Evolutionary conservation across 92 coral and sea anemone genomes (phyloP).

Genomic region (Anthopleura xanthogrammica): DNA sequence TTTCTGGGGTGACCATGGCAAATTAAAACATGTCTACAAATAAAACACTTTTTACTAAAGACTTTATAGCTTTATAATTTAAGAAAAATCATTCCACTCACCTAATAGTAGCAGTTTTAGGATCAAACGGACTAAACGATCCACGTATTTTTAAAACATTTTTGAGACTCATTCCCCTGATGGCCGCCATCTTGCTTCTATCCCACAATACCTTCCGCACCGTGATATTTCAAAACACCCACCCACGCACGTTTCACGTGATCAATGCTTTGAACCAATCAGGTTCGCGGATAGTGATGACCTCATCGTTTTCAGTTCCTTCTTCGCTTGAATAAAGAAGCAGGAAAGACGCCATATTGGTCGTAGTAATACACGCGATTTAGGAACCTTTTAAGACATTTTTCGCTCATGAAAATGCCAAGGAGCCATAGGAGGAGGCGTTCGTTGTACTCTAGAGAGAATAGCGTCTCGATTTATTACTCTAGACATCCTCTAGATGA

Average conservation of each 20-base stretch:
- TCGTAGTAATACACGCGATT: neutral
- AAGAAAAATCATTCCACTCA: conserved; percentile 7
- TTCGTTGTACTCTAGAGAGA: conserved; percentile 60
- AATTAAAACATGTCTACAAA: no score
- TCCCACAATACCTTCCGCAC: conserved; percentile 57
- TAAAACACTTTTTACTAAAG: no score
- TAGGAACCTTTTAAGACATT: conserved; percentile 5
- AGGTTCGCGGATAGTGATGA: conserved; percentile 14
- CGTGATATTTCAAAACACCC: conserved; percentile 60
- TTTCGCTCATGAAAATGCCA: conserved; percentile 66
- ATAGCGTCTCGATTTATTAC: conserved; percentile 48
- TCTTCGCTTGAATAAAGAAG: conserved; percentile 2
- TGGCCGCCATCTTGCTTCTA: conserved; percentile 85
- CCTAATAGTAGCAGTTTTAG: conserved; percentile 86
- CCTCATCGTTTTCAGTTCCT: conserved; percentile 17
- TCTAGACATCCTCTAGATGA: conserved; percentile 52
- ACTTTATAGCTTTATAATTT: no score
- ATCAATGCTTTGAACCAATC: conserved; percentile 15
- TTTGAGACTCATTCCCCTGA: conserved; percentile 78
- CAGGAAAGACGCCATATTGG: conserved; percentile 35
- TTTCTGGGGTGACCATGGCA: no score
- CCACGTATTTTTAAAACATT: conserved; percentile 79
- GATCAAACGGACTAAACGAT: conserved; percentile 86
- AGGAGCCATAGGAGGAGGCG: conserved; percentile 66
- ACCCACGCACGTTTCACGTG: conserved; percentile 31